phyloP scores from a whole-genome alignment of 2,888 invertebrate species.

The Hirtodrosophila histrioides region DNA sequence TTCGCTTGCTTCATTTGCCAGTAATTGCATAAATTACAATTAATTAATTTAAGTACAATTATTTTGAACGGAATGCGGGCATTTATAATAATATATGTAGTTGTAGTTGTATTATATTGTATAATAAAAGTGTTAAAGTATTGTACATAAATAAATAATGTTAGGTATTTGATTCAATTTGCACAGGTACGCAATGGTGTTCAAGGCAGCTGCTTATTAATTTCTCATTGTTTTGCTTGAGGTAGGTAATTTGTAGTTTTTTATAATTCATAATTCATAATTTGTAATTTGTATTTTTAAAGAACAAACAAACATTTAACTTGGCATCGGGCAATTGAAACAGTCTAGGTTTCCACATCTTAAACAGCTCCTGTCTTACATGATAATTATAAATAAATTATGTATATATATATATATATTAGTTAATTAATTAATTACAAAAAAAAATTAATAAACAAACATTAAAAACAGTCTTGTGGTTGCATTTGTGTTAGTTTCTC shows the following conservation, averaged over 20 bases:
- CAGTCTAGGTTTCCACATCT: constrained; percentile 26
- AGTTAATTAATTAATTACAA: constrained; percentile 33
- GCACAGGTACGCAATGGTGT: constrained; percentile 75
- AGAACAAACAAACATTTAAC: constrained; percentile 26
- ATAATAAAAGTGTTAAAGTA: constrained; percentile 20
- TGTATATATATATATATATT: constrained; percentile 34
- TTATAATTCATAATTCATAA: constrained; percentile 17
- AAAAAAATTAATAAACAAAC: constrained; percentile 42
- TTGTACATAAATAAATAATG: constrained; percentile 47
- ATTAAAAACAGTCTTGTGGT: constrained; percentile 83
- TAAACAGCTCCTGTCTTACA: constrained; percentile 44
- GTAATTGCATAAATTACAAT: constrained; percentile 33
- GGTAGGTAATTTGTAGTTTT: constrained; percentile 60
- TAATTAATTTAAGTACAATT: constrained; percentile 44
- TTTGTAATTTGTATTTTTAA: constrained; percentile 19
- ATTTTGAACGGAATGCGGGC: constrained; percentile 76
- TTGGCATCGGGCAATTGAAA: constrained; percentile 42
- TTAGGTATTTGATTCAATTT: constrained; percentile 65
- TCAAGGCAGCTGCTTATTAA: constrained; percentile 67
- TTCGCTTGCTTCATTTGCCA: constrained; percentile 44
- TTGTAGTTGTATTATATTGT: no score
- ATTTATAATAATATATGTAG: no score
- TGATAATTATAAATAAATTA: constrained; percentile 47
- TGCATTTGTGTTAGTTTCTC: constrained; percentile 83
- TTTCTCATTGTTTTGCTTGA: constrained; percentile 58